phyloP scores from a whole-genome alignment of 2,888 invertebrate genomes.

The Antheraea yamamai region DNA sequence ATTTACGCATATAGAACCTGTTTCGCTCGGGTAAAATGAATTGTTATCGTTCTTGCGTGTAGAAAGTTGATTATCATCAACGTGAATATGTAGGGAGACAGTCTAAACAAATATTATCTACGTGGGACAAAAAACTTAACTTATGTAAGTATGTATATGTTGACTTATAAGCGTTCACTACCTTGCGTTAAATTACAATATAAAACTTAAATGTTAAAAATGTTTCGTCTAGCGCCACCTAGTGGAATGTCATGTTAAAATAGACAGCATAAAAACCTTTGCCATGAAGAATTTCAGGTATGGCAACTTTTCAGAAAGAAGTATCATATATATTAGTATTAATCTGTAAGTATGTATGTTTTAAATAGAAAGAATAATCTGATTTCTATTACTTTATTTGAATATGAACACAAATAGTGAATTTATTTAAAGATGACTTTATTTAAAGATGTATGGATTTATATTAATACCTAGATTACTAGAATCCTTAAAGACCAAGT shows the following conservation, averaged over 20 bases:
- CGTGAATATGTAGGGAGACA: neutral
- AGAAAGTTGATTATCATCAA: neutral
- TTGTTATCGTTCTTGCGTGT: conserved; percentile 10
- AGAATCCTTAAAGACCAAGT: too few relatives aligned
- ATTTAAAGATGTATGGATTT: too few relatives aligned
- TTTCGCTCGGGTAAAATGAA: conserved; percentile 6
- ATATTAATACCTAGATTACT: neutral
- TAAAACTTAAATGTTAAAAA: too few relatives aligned
- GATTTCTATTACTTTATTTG: neutral
- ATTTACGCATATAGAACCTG: conserved; percentile 12
- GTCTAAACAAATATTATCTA: neutral
- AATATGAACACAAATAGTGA: neutral
- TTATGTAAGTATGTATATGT: neutral
- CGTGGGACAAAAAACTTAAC: neutral
- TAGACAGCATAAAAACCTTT: too few relatives aligned
- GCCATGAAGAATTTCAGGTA: too few relatives aligned
- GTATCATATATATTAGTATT: too few relatives aligned
- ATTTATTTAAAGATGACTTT: neutral
- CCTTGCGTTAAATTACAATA: too few relatives aligned
- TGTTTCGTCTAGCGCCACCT: too few relatives aligned
- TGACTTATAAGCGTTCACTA: too few relatives aligned
- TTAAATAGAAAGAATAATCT: neutral
- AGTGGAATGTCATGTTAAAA: too few relatives aligned
- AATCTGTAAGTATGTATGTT: neutral
- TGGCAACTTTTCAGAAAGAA: too few relatives aligned